phyloP scores from a whole-genome alignment of 2,797 vertebrate genomes.

The Balearica regulorum region DNA sequence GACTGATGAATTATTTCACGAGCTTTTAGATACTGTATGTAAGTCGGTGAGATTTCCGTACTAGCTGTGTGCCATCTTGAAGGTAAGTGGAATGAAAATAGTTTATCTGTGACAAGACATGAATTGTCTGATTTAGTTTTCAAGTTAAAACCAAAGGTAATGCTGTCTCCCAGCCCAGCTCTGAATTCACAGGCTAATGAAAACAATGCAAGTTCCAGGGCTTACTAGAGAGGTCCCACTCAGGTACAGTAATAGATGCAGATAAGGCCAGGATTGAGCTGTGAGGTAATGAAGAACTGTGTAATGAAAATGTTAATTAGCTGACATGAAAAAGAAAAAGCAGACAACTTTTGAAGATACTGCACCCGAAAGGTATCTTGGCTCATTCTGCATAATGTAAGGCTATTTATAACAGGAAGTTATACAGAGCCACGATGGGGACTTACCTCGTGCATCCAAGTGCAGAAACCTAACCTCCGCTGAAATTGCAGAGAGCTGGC shows the following conservation, averaged over 20 bases:
- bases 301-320: neutral
- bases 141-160: neutral
- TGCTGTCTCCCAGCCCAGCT: neutral
- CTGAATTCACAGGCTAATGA: neutral
- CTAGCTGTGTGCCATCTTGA: neutral
- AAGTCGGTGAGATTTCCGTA: neutral
- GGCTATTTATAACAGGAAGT: neutral
- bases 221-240: neutral
- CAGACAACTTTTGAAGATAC: neutral
- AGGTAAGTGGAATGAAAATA: neutral
- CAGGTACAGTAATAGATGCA: neutral
- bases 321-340: neutral
- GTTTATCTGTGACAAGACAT: neutral
- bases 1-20: neutral
- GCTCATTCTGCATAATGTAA: neutral
- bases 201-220: neutral
- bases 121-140: neutral
- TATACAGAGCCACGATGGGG: neutral
- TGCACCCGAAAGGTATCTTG: neutral
- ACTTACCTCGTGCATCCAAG: neutral
- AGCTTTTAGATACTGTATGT: neutral
- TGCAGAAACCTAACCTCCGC: rapidly evolving
- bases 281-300: neutral
- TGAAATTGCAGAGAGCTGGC: neutral
- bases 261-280: rapidly evolving